phyloP scores from a whole-genome alignment of 1,140 invertebrate species.

The Philopotamus ludificatus region DNA sequence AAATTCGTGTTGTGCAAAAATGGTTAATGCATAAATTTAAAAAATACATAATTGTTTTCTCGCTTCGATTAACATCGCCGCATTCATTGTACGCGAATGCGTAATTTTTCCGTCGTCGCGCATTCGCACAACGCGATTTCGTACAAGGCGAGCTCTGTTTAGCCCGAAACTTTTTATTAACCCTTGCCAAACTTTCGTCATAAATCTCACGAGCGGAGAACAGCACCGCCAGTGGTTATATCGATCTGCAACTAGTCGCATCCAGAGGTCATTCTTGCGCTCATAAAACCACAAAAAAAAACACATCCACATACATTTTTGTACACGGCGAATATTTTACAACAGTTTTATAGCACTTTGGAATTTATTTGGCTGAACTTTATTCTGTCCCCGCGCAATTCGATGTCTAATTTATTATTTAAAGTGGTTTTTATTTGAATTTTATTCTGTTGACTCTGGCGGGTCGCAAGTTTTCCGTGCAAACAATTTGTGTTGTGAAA shows the following conservation, averaged over 20 bases:
- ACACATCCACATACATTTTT: not conserved
- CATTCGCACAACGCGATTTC: no score
- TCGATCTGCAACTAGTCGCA: slow-evolving; percentile 5
- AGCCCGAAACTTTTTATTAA: not conserved
- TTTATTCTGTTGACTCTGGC: not conserved
- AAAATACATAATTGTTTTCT: not conserved
- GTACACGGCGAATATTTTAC: slow-evolving; percentile 4
- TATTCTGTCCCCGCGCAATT: not conserved
- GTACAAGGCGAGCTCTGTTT: not conserved
- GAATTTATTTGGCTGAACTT: slow-evolving; percentile 4
- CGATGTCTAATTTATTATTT: not conserved
- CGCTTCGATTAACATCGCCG: not conserved
- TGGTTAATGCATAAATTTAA: not conserved
- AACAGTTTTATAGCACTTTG: slow-evolving; percentile 24
- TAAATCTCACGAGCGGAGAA: not conserved
- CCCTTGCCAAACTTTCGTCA: not conserved
- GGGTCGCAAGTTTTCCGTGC: not conserved
- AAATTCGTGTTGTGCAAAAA: not conserved
- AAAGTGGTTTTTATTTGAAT: not conserved
- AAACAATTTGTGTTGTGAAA: not conserved
- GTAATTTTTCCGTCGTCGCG: not conserved
- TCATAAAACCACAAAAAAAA: slow-evolving; percentile 1
- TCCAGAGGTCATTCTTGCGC: not conserved
- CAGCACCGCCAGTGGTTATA: not conserved
- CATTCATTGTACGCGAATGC: not conserved